A percentile compares a stretch with the other conserved stretches of the same genome.
phyloP scores from a whole-genome alignment of 1,140 invertebrate genomes.

The Spodoptera litura region DNA sequence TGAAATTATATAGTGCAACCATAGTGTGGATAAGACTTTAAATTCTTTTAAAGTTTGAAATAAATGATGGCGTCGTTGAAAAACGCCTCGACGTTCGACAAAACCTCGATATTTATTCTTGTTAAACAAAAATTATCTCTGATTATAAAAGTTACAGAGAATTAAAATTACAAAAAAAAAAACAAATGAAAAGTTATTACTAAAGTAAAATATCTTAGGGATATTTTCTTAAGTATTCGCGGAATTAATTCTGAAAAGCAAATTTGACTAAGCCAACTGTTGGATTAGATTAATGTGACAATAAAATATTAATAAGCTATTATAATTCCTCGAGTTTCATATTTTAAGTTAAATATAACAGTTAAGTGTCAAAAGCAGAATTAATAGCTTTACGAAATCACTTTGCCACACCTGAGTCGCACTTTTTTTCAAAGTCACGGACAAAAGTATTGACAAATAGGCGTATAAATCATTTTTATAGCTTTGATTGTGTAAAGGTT shows the following conservation, averaged over 20 bases:
- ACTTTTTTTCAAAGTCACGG: conserved; percentile 30
- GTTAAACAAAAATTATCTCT: background rate
- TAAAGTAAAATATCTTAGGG: background rate
- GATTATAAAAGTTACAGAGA: background rate
- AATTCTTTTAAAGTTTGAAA: background rate
- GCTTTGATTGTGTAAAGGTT: conserved; percentile 34
- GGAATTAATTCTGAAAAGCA: conserved; percentile 11
- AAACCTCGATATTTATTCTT: too few species aligned
- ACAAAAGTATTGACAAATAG: conserved; percentile 38
- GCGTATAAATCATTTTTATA: conserved; percentile 40
- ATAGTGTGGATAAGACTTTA: conserved; percentile 59
- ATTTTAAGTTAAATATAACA: conserved; percentile 25
- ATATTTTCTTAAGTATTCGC: conserved; percentile 3
- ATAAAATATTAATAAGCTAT: conserved; percentile 37
- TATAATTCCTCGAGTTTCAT: conserved; percentile 22
- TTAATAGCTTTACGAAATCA: conserved; percentile 39
- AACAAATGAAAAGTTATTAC: background rate
- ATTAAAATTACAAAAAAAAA: background rate
- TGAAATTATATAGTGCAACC: conserved; percentile 60
- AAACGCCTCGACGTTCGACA: too few species aligned
- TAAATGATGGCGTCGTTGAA: too few species aligned
- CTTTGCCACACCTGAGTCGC: conserved; percentile 41
- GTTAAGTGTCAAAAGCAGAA: conserved; percentile 18
- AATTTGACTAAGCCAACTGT: conserved; percentile 9
- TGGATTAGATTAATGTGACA: conserved; percentile 31